Evolutionary conservation across 2,797 vertebrate genomes (phyloP), one percentile per base, ranked within the genome.

Genomic region (Ctenopoma multispine): DNA sequence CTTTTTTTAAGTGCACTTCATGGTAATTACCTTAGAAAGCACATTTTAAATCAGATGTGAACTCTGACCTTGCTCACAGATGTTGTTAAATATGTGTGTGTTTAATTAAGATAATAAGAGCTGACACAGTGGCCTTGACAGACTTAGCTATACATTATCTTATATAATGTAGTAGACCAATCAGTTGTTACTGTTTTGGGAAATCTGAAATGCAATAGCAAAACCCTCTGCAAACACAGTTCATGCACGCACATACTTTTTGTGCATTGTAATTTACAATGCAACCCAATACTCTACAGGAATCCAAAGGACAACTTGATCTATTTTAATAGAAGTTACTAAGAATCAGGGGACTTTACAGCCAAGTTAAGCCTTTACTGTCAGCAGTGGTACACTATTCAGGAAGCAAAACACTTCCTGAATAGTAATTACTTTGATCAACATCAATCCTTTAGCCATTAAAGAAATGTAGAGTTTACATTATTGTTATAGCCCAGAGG

Each of bases 271-370:
- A 83, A 77, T 72, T 62, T 49, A 82, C 60, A 83, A 64, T 81
- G 80, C 50, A 83, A 83, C 50, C 5, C 23, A 79, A 78, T 54
- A 63, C 76, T 63, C 24, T 9, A 8, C 24, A 81, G 63, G 63
- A 75, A 90, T 69, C 63, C 63, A 69, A 76, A 85, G 68, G 73
- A 78, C 65, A 85, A 76, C 61, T 64, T 70, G 15, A 61, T 81
- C 75, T 90, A 86, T 88, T 90, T 86, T 88, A 88, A 79, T 44
- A 55, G n/a, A 54, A 69, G 63, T 82, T 81, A 89, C 64, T 72
- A 55, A 73, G 67, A 75, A 80, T 76, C 72, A 77, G 75, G 55
- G 53, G 80, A 84, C 72, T 83, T 84, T 40, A 43, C 41, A 71
- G 54, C 48, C 18, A 54, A 13, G 1, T 51, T 59, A 64, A 61